Percentiles rank a stretch among this genome's conserved stretches.
These are phyloP conservation scores for Penaeus japonicus DNA, from an alignment of 1,140 invertebrate species.

Conservation along the genomic window DNA sequence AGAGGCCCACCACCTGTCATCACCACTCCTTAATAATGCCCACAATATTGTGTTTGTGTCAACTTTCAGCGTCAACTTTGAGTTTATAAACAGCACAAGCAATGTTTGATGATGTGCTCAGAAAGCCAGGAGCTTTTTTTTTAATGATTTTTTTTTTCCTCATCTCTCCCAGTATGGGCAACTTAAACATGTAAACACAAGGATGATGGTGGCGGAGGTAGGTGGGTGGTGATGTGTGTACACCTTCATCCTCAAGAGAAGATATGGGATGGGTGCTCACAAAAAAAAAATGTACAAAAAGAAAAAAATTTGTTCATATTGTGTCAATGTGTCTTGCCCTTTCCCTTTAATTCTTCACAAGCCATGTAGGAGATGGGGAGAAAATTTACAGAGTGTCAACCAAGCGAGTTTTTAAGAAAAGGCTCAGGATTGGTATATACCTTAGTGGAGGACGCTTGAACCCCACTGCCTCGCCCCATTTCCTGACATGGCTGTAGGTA, in stretches of 20 bases:
- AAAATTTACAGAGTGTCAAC: neutral
- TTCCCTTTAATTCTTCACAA: slow-evolving; percentile 35
- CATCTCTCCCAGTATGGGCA: neutral
- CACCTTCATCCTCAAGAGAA: slow-evolving; percentile 51
- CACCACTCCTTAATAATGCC: slow-evolving; percentile 11
- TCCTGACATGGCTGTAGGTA: slow-evolving; percentile 42
- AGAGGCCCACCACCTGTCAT: slow-evolving; percentile 24
- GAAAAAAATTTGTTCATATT: slow-evolving; percentile 56
- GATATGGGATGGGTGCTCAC: slow-evolving; percentile 54
- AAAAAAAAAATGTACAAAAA: slow-evolving; percentile 57
- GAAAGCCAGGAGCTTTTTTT: slow-evolving; percentile 13
- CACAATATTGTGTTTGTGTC: neutral
- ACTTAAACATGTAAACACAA: slow-evolving; percentile 14
- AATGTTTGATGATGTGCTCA: neutral
- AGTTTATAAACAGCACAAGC: neutral
- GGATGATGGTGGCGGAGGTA: slow-evolving; percentile 31
- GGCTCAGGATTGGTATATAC: neutral
- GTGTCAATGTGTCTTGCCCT: slow-evolving; percentile 52
- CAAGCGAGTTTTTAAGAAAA: neutral
- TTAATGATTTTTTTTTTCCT: neutral
- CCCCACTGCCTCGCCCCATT: slow-evolving; percentile 22
- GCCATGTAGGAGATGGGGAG: slow-evolving; percentile 30
- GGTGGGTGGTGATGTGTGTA: slow-evolving; percentile 53
- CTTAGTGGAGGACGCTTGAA: slow-evolving; percentile 21
- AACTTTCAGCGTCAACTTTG: slow-evolving; percentile 3